These are phyloP conservation scores for Cryptotis parvus DNA, from an alignment of 2,113 vertebrate species.

Conservation along the genomic window DNA sequence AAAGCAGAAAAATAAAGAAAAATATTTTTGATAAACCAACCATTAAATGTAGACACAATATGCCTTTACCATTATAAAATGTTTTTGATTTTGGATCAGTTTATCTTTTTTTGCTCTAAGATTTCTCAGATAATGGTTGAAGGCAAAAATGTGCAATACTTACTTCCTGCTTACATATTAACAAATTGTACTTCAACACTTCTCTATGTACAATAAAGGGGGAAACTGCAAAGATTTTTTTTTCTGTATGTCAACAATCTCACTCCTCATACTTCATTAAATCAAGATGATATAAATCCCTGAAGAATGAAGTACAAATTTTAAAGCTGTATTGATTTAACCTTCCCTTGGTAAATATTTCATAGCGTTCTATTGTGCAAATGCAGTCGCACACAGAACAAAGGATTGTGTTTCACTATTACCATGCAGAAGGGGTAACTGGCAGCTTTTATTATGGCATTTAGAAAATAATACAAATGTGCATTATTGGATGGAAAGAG, in stretches of 20 bases:
- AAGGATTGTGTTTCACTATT: constrained; percentile 77
- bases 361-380: constrained; percentile 84
- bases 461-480: constrained; percentile 80
- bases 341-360: constrained; percentile 89
- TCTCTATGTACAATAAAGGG: constrained; percentile 78
- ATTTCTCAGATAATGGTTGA: constrained; percentile 74
- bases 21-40: constrained; percentile 31
- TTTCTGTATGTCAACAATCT: constrained; percentile 86
- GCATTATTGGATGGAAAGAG: constrained; percentile 73
- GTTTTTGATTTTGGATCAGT: constrained; percentile 25
- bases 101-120: constrained; percentile 72
- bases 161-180: constrained; percentile 81
- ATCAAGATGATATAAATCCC: constrained; percentile 87
- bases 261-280: constrained; percentile 87
- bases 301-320: constrained; percentile 86
- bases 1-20: too few relatives aligned
- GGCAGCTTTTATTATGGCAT: constrained; percentile 81
- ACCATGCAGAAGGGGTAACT: constrained; percentile 60
- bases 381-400: constrained; percentile 82
- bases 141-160: constrained; percentile 80
- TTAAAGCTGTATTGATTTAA: constrained; percentile 89
- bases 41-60: not conserved
- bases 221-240: constrained; percentile 74
- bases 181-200: constrained; percentile 80
- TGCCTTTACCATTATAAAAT: constrained; percentile 29